Evolutionary conservation across 2,113 vertebrate species (phyloP).

Genomic region (Oriolus oriolus): DNA sequence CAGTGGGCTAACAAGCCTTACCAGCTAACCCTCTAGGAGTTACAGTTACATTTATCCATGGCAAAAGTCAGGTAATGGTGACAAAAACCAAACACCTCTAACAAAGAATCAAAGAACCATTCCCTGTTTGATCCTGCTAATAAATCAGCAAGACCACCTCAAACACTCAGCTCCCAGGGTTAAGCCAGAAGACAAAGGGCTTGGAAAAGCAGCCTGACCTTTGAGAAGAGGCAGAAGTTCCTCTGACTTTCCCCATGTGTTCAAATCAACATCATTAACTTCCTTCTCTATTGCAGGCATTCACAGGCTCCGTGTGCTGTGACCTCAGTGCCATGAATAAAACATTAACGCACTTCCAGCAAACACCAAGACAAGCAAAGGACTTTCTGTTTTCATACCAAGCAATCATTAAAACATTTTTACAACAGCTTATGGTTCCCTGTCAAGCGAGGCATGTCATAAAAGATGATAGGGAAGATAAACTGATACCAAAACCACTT

Average conservation of each 20-base stretch:
- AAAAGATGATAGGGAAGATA: not conserved
- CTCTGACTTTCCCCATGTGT: not conserved
- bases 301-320: not conserved
- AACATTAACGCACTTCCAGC: not conserved
- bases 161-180: not conserved
- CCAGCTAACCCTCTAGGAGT: not conserved
- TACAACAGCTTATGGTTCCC: not conserved
- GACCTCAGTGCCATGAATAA: slow-evolving; percentile 27
- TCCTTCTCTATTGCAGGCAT: not conserved
- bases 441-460: not conserved
- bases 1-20: not conserved
- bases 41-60: not conserved
- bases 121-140: not conserved
- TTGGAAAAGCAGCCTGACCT: not conserved
- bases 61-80: not conserved
- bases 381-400: slow-evolving; percentile 16
- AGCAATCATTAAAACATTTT: slow-evolving; percentile 15
- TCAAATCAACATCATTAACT: not conserved
- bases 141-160: not conserved
- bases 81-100: not conserved
- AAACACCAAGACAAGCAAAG: not conserved
- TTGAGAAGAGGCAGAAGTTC: not conserved
- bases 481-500: not conserved
- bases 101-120: not conserved
- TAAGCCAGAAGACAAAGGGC: not conserved